Conservation (phyloP, 2,888 invertebrate species). For the Malacosoma neustria region DNA sequence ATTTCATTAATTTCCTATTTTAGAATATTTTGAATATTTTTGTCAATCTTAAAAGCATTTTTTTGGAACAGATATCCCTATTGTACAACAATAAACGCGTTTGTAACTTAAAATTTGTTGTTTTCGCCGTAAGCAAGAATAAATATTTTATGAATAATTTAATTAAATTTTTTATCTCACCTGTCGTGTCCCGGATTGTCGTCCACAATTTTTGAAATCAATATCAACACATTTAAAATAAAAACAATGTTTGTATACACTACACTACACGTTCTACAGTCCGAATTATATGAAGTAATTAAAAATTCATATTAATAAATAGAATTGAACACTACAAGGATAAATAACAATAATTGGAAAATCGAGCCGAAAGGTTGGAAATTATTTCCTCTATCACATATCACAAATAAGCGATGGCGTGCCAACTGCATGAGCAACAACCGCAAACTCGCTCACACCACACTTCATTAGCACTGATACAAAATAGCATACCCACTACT, state of each 20-base stretch:
- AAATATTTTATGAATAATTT: too few species aligned
- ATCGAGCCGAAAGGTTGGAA: slow-evolving; percentile 12
- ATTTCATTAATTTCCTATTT: too few species aligned
- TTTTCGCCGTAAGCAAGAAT: too few species aligned
- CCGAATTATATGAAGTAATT: slow-evolving; percentile 8
- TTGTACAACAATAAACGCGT: too few species aligned
- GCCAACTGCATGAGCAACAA: slow-evolving; percentile 66
- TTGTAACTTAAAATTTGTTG: too few species aligned
- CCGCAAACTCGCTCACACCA: slow-evolving; percentile 63
- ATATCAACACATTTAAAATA: slow-evolving; percentile 19
- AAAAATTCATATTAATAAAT: slow-evolving; percentile 12
- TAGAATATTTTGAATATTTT: too few species aligned
- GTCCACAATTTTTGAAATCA: slow-evolving; percentile 35
- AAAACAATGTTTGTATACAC: slow-evolving; percentile 6
- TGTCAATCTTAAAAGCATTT: too few species aligned
- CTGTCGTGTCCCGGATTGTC: slow-evolving; percentile 35
- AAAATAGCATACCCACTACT: slow-evolving; percentile 53
- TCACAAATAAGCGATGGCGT: slow-evolving; percentile 60
- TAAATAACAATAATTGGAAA: slow-evolving; percentile 3
- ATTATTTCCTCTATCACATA: slow-evolving; percentile 37
- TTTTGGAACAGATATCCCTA: too few species aligned
- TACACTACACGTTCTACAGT: slow-evolving; percentile 18
- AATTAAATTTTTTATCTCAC: slow-evolving; percentile 21
- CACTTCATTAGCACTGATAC: slow-evolving; percentile 65
- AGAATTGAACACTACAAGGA: neutral